Conservation (phyloP, 2,888 invertebrate genomes). For the Lagria hirta region DNA sequence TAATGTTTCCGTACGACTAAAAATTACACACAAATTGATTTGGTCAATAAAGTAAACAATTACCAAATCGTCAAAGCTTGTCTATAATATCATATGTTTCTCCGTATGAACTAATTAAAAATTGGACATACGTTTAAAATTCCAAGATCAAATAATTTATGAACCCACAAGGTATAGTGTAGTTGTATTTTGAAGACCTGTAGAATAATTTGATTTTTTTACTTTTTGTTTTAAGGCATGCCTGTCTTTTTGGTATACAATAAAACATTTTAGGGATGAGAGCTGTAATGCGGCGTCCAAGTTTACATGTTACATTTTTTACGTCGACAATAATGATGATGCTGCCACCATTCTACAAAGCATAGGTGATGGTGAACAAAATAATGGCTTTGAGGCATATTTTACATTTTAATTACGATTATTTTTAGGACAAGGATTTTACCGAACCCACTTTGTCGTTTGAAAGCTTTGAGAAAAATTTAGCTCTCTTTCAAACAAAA, state of each 20-base stretch:
- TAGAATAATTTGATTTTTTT: neutral
- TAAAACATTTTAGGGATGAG: constrained; percentile 51
- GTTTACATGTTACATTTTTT: constrained; percentile 56
- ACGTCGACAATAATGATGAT: constrained; percentile 50
- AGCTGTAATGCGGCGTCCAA: constrained; percentile 55
- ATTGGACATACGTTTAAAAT: neutral
- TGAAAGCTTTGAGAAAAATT: too few relatives aligned
- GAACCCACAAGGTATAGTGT: neutral
- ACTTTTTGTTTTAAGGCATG: neutral
- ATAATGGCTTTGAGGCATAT: constrained; percentile 12
- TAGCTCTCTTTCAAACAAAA: too few relatives aligned
- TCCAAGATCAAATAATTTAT: neutral
- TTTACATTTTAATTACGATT: constrained; percentile 20
- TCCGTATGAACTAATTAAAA: too few relatives aligned
- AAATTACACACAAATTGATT: too few relatives aligned
- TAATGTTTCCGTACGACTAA: too few relatives aligned
- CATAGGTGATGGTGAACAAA: constrained; percentile 49
- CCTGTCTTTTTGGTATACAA: neutral
- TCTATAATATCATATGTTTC: neutral
- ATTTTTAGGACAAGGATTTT: constrained; percentile 56
- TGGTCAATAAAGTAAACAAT: too few relatives aligned
- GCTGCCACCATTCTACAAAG: constrained; percentile 56
- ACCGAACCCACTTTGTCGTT: constrained; percentile 58
- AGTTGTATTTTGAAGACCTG: neutral
- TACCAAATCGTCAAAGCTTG: too few relatives aligned